Percentiles rank a stretch among this genome's conserved stretches.
Conservation (phyloP, 2,888 invertebrate genomes). For the Andrena praecox region DNA sequence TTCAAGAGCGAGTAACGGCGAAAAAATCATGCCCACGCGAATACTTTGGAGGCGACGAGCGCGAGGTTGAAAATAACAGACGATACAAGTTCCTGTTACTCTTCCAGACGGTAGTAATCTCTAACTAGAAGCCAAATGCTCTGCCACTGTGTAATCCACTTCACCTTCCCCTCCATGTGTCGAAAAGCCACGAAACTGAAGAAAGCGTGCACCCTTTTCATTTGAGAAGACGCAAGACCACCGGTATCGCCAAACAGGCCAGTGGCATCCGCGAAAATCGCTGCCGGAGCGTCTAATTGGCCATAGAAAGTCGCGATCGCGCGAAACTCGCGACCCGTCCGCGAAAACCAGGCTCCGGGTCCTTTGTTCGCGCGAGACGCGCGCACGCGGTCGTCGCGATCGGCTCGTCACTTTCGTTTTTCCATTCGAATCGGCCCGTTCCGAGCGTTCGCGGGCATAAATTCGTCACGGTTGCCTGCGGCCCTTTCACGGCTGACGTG, state of each 20-base stretch:
- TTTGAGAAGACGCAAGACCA: not conserved
- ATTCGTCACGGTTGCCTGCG: constrained; percentile 62
- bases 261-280: not conserved
- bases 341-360: not conserved
- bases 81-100: not conserved
- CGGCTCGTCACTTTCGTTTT: constrained; percentile 60
- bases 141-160: too few relatives aligned
- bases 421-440: constrained; percentile 56
- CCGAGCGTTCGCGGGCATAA: constrained; percentile 42
- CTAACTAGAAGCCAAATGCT: too few relatives aligned
- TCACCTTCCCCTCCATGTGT: too few relatives aligned
- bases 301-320: not conserved
- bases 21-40: constrained; percentile 36
- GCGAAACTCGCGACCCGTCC: constrained; percentile 7
- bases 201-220: not conserved
- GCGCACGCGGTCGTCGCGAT: constrained; percentile 6
- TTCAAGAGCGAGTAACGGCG: constrained; percentile 11
- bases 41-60: constrained; percentile 18
- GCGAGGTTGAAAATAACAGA: constrained; percentile 17
- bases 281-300: not conserved
- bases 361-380: not conserved
- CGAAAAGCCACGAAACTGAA: not conserved
- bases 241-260: not conserved
- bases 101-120: not conserved
- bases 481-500: constrained; percentile 61